A percentile compares a stretch with the other conserved stretches of the same genome.
These are phyloP conservation scores for Oncorhynchus tshawytscha DNA, from an alignment of 2,113 vertebrate species.

Conservation along the genomic window DNA sequence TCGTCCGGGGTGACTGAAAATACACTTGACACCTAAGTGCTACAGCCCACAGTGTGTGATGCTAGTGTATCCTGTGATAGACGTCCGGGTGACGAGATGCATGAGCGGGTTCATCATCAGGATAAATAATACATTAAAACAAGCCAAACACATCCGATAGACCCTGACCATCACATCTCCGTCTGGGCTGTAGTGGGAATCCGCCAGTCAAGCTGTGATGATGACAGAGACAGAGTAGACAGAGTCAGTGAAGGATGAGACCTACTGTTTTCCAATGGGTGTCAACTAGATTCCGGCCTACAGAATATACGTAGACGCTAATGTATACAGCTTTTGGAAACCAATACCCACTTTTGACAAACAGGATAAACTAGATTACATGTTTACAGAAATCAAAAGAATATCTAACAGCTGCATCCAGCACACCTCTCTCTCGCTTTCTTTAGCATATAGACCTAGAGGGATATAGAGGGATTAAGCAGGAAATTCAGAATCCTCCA, in stretches of 20 bases:
- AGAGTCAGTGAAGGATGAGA: background rate
- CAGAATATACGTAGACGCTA: too few relatives aligned
- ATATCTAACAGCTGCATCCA: background rate
- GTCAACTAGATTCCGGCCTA: background rate
- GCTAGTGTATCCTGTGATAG: background rate
- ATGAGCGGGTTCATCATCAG: background rate
- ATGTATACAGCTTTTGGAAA: background rate
- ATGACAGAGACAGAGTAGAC: background rate
- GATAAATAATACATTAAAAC: slow-evolving; percentile 1
- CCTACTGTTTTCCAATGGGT: background rate
- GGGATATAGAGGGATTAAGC: too few relatives aligned
- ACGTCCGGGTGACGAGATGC: background rate
- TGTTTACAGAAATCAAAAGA: background rate
- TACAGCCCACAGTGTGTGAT: background rate
- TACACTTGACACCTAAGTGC: background rate
- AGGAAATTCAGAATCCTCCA: too few relatives aligned
- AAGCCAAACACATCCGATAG: background rate
- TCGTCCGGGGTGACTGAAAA: background rate
- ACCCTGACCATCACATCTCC: background rate
- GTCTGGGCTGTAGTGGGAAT: background rate
- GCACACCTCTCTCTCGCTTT: too few relatives aligned
- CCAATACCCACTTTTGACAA: background rate
- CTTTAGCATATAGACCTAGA: too few relatives aligned
- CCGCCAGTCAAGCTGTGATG: background rate
- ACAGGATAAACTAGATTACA: background rate